Conservation (phyloP, 2,888 invertebrate genomes). For the Tetranychus truncatus region DNA sequence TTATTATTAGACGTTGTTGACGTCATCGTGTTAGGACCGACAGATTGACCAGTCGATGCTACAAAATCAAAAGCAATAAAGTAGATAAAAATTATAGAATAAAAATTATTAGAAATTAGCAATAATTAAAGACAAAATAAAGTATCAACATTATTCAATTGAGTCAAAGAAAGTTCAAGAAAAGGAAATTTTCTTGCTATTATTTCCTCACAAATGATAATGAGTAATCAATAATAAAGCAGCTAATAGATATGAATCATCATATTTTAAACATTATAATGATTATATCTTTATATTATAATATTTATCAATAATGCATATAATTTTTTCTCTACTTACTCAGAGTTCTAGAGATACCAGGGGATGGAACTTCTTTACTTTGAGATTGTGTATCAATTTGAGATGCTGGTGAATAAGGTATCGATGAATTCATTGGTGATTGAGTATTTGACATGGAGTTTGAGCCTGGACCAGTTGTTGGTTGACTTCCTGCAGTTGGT, state of each 20-base stretch:
- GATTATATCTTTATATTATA: too few species aligned
- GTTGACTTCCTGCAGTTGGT: conserved; percentile 1
- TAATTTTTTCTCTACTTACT: background rate
- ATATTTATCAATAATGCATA: too few species aligned
- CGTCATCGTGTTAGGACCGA: background rate
- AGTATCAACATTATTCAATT: too few species aligned
- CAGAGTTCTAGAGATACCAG: conserved; percentile 2
- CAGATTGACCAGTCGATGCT: too few species aligned
- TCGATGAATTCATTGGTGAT: background rate
- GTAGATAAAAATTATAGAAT: background rate
- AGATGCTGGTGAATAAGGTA: conserved; percentile 12
- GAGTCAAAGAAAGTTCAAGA: too few species aligned
- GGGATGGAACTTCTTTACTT: conserved; percentile 11
- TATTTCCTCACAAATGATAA: too few species aligned
- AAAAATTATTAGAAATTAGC: too few species aligned
- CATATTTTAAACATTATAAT: too few species aligned
- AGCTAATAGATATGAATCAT: too few species aligned
- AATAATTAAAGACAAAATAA: too few species aligned
- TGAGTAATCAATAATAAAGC: too few species aligned
- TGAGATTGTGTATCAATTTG: conserved; percentile 7
- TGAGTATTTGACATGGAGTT: conserved; percentile 20
- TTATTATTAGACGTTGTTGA: background rate
- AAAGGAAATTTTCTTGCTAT: too few species aligned
- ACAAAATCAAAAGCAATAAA: background rate
- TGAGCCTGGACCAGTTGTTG: conserved; percentile 8